Evolutionary conservation across 1,140 invertebrate genomes (phyloP), one percentile per base, ranked within the genome.

Genomic region (Orius laevigatus): DNA sequence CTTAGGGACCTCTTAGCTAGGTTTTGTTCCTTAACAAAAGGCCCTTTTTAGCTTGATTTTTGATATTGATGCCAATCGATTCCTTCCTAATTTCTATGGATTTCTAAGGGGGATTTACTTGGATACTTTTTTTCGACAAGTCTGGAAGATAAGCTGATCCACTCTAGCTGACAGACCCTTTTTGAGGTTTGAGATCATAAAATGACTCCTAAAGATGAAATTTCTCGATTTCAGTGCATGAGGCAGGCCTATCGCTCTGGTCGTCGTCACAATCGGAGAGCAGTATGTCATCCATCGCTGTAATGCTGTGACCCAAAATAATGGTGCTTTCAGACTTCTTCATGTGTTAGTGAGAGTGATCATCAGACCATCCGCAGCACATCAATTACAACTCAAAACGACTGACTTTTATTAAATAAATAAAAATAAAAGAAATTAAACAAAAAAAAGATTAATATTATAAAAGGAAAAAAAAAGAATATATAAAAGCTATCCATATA

Each of bases 391-490:
- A 48, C 34, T 48, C 51, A 53, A 55, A 52, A 38, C 55, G 55
- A 56, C 55, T 56, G 55, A 56, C 55, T 56, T 56, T 53, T 52
- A 53, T 52, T 52, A 53, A 46, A 51, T 32, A 48, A 53, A 51
- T 50, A 52, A 42, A 34, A 41, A 50, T 16, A 42, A 32, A 50
- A 36, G 14, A 40, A 41, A 25, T 46, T 33, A 52, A 36, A 52
- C n/a, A 52, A 16, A 47, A 47, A 48, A 53, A 53, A n/a, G n/a
- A 53, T 49, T 32, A 38, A 38, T 38, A 16, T 38, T 38, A 38
- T 12, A 38, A 38, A 34, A 34, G n/a, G n/a, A 34, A 8, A 34
- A 38, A 38, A 38, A 38, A 38, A 12, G 36, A n/a, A 38, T 12
- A 45, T 15, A 43, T 19, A 43, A n/a, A n/a, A 25, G 8, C 3